A percentile compares a stretch with the other conserved stretches of the same genome.
These are phyloP conservation scores for Blennius ocellaris DNA, from an alignment of 2,113 vertebrate genomes.

Conservation along the genomic window DNA sequence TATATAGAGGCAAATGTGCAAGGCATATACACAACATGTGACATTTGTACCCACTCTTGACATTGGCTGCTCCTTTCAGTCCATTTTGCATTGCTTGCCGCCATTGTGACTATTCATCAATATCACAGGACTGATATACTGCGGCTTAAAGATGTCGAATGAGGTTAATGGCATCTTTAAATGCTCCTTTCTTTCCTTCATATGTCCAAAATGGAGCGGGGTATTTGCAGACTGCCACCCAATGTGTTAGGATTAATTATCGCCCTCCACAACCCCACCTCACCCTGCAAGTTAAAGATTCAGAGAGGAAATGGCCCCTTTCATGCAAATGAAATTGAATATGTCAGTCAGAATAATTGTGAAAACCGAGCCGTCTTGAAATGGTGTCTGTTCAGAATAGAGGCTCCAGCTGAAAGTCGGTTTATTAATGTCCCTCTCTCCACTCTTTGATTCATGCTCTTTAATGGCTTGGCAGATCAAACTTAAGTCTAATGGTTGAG, in stretches of 20 bases:
- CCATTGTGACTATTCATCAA: slow-evolving; percentile 67
- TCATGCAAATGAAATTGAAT: slow-evolving; percentile 85
- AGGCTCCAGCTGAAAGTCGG: slow-evolving; percentile 60
- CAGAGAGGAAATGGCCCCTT: slow-evolving; percentile 76
- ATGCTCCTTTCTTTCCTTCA: slow-evolving; percentile 67
- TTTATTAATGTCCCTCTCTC: slow-evolving; percentile 69
- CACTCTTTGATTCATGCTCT: slow-evolving; percentile 69
- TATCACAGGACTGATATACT: slow-evolving; percentile 58
- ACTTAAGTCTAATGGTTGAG: slow-evolving; percentile 55
- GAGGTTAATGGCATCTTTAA: slow-evolving; percentile 80
- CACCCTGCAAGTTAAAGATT: slow-evolving; percentile 78
- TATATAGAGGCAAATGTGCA: slow-evolving; percentile 20
- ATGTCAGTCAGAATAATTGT: slow-evolving; percentile 83
- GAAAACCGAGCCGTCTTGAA: slow-evolving; percentile 68
- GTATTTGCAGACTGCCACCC: slow-evolving; percentile 76
- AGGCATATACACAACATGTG: slow-evolving; percentile 1
- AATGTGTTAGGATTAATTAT: slow-evolving; percentile 83
- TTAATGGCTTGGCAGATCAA: slow-evolving; percentile 71
- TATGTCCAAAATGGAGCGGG: slow-evolving; percentile 62
- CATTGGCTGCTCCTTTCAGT: slow-evolving; percentile 21
- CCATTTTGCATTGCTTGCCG: slow-evolving; percentile 38
- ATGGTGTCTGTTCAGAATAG: slow-evolving; percentile 60
- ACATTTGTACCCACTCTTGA: slow-evolving; percentile 29
- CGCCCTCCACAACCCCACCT: slow-evolving; percentile 66
- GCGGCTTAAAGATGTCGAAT: slow-evolving; percentile 61